phyloP scores from a whole-genome alignment of 2,797 vertebrate species.

The Phoeniculus purpureus region DNA sequence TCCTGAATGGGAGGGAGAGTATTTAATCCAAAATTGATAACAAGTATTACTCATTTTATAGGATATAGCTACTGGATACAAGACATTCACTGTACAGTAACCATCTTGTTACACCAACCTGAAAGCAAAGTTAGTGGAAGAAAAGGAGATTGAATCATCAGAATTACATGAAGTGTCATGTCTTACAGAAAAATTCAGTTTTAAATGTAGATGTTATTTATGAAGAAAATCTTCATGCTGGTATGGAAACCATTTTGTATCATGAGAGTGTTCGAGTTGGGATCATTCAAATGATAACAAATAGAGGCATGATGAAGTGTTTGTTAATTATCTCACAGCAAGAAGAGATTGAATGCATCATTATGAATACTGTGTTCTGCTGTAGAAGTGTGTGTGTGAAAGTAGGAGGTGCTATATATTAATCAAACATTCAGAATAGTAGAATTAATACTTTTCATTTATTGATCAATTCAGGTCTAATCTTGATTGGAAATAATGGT shows the following conservation, averaged over 20 bases:
- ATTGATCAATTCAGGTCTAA: neutral
- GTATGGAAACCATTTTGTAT: neutral
- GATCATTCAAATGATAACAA: neutral
- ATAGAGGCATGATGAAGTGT: neutral
- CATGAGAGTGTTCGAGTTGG: neutral
- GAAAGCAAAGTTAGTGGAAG: neutral
- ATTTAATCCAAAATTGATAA: neutral
- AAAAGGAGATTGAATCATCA: neutral
- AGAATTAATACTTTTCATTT: constrained; percentile 1
- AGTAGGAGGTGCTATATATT: neutral
- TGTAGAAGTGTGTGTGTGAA: neutral
- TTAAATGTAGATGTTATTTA: neutral
- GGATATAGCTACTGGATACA: neutral
- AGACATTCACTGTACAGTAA: neutral
- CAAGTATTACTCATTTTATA: neutral
- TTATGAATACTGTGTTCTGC: neutral
- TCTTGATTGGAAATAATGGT: neutral
- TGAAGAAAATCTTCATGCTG: neutral
- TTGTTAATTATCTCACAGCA: neutral
- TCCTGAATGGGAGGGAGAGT: neutral
- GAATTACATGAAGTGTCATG: neutral
- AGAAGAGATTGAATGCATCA: neutral
- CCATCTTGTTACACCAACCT: neutral
- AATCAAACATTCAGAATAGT: neutral
- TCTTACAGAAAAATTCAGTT: neutral